Conservation (phyloP, 2,888 invertebrate genomes). For the Stictocephala bisonia region DNA sequence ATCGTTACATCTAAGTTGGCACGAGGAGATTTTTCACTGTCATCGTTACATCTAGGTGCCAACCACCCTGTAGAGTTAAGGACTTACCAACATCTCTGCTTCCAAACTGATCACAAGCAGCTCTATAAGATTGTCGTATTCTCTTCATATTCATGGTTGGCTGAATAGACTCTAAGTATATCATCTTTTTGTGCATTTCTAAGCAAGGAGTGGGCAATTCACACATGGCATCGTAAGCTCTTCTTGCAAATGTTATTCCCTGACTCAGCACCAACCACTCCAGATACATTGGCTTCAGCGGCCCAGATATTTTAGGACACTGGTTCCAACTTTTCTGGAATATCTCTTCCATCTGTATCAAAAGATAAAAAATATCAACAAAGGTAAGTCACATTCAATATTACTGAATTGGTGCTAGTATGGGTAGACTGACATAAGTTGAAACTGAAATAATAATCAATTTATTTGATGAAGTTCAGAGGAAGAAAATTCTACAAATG, state of each 20-base stretch:
- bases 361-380: neutral
- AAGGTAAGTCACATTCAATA: neutral
- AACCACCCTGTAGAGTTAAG: too few species aligned
- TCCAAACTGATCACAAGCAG: constrained; percentile 75
- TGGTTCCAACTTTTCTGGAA: constrained; percentile 62
- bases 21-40: too few species aligned
- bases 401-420: too few species aligned
- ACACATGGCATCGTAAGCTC: constrained; percentile 72
- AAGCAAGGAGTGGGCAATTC: constrained; percentile 71
- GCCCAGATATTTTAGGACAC: constrained; percentile 53
- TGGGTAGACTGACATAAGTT: too few species aligned
- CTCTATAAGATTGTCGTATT: constrained; percentile 72
- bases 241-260: constrained; percentile 71
- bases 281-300: constrained; percentile 68
- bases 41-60: too few species aligned
- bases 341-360: constrained; percentile 62
- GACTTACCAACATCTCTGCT: constrained; percentile 66
- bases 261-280: constrained; percentile 69
- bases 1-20: too few species aligned
- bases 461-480: too few species aligned
- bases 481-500: too few species aligned
- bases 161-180: constrained; percentile 65
- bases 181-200: constrained; percentile 73
- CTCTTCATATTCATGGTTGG: constrained; percentile 65
- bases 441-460: too few species aligned